These are phyloP conservation scores for Sebastolobus alascanus DNA, from an alignment of 2,797 vertebrate species.

Conservation along the genomic window DNA sequence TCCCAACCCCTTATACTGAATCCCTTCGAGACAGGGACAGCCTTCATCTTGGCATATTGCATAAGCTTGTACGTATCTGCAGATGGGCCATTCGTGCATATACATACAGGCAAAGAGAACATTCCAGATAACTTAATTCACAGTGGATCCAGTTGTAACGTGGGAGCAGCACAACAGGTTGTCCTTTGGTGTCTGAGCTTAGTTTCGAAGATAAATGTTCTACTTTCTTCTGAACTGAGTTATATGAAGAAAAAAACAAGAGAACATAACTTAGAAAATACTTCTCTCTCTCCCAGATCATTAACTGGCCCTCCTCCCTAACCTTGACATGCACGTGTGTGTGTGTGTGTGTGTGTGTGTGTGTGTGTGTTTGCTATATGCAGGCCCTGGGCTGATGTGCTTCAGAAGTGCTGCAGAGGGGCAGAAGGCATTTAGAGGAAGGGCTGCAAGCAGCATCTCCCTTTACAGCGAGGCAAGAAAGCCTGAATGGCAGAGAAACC, in stretches of 20 bases:
- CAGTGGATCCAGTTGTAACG: conserved; percentile 89
- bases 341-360: conserved; percentile 15
- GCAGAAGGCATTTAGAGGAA: conserved; percentile 79
- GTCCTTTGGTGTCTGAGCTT: conserved; percentile 89
- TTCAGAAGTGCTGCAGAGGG: conserved; percentile 80
- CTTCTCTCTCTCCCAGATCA: conserved; percentile 38
- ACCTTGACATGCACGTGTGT: conserved; percentile 63
- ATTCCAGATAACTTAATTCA: conserved; percentile 87
- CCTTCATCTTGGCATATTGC: conserved; percentile 84
- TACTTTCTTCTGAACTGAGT: conserved; percentile 72
- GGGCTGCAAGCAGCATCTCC: conserved; percentile 67
- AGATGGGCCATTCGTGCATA: conserved; percentile 69
- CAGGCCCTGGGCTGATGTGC: conserved; percentile 80
- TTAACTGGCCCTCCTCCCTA: conserved; percentile 56
- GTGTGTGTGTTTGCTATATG: conserved; percentile 53
- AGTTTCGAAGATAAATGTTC: conserved; percentile 71
- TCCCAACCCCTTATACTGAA: conserved; percentile 67
- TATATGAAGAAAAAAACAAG: conserved; percentile 42
- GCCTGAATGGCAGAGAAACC: conserved; percentile 70
- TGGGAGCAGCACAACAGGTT: conserved; percentile 87
- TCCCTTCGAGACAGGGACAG: conserved; percentile 71
- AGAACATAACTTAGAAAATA: conserved; percentile 58
- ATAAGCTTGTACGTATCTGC: conserved; percentile 83
- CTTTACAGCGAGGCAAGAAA: conserved; percentile 72
- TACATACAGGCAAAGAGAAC: conserved; percentile 82